These are phyloP conservation scores for Tribolium freemani DNA, from an alignment of 2,888 invertebrate genomes.

Conservation along the genomic window DNA sequence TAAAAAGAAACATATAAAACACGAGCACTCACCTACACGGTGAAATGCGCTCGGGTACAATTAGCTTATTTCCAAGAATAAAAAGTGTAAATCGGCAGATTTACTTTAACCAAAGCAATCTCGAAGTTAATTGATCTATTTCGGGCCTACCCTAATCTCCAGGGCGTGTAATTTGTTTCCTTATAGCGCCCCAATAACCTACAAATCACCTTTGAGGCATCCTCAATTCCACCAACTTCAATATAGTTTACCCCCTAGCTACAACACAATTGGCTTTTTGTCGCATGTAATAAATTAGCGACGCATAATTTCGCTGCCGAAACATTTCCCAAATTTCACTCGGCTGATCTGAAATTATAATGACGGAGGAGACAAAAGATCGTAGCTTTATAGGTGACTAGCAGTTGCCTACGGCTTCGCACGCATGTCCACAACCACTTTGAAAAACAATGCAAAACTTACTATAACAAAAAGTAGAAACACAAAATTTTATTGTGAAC, in stretches of 20 bases:
- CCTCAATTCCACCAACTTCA: constrained; percentile 31
- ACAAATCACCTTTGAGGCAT: constrained; percentile 35
- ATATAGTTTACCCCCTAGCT: constrained; percentile 32
- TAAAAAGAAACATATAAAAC: constrained; percentile 26
- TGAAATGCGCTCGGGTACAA: constrained; percentile 15
- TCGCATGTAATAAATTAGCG: constrained; percentile 20
- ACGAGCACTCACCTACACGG: constrained; percentile 15
- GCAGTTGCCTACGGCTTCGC: no score
- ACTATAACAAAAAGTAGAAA: no score
- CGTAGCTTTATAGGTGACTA: no score
- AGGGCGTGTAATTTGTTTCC: constrained; percentile 37
- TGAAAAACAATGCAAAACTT: no score
- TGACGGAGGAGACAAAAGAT: no score
- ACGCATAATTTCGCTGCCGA: neutral
- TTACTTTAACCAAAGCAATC: constrained; percentile 13
- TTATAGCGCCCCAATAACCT: constrained; percentile 37
- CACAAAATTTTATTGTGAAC: no score
- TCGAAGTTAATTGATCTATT: constrained; percentile 38
- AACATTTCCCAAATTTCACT: neutral
- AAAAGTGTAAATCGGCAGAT: constrained; percentile 26
- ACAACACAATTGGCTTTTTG: constrained; percentile 33
- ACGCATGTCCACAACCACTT: no score
- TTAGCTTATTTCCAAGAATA: constrained; percentile 14
- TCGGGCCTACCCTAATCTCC: constrained; percentile 19
- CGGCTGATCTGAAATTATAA: no score